A percentile compares a stretch with the other conserved stretches of the same genome.
phyloP scores from a whole-genome alignment of 2,888 invertebrate genomes.

The Steinernema hermaphroditum region DNA sequence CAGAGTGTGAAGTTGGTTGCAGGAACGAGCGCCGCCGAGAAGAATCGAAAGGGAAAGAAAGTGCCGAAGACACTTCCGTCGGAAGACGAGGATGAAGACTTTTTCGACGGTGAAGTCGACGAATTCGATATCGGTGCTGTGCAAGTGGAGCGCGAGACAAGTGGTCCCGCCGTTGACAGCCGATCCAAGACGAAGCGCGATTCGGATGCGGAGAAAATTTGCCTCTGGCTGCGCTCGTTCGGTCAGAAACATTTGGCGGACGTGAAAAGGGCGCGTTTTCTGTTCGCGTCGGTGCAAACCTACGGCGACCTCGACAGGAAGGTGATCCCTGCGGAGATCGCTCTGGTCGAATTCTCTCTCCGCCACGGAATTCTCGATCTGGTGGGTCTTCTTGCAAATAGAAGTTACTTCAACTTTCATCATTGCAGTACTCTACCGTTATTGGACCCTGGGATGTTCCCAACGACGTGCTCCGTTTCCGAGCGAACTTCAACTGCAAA shows the following conservation, averaged over 20 bases:
- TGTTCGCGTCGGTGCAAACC: constrained; percentile 50
- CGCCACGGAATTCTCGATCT: constrained; percentile 50
- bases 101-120: not conserved
- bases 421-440: constrained; percentile 42
- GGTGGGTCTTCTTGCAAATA: constrained; percentile 8
- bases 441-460: constrained; percentile 48
- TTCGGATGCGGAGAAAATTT: not conserved
- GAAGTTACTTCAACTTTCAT: not conserved
- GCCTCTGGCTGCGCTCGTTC: not conserved
- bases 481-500: constrained; percentile 50
- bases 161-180: not conserved
- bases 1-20: constrained; percentile 2
- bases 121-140: not conserved
- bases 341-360: constrained; percentile 51
- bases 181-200: not conserved
- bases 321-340: constrained; percentile 52
- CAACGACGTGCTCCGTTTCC: constrained; percentile 44
- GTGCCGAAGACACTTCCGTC: not conserved
- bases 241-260: not conserved
- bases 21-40: constrained; percentile 19
- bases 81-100: not conserved
- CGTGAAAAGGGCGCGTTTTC: constrained; percentile 38
- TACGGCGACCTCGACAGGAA: constrained; percentile 49
- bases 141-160: not conserved
- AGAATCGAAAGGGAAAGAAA: constrained; percentile 33